Base-by-base conservation (phyloP, 1,140 invertebrate species). In the Zaprionus davidi region DNA sequence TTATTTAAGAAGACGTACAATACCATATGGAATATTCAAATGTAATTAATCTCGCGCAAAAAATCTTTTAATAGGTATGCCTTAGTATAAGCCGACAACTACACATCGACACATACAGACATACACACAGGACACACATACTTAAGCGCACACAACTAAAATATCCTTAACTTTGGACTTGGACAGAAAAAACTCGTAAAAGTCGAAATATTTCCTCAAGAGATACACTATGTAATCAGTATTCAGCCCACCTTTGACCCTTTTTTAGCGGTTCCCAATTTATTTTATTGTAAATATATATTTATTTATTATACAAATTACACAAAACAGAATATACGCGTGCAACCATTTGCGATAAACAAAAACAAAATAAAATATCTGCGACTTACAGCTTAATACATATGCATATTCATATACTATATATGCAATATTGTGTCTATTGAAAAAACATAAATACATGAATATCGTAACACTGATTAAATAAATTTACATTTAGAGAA, bases 51-150 rank as follows among this genome's bases (percentile, higher is more conserved):
- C 75, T 87, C 78, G 85, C 85, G 82, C 85, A 90, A 90, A 90
- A 91, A 91, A 91, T 91, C 90, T 91, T 91, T 91, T 74, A 83
- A 81, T 91, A 87, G 90, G 90, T 91, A 91, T 91, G 90, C 82
- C 82, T 76, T 77, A 81, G 68, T 70, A 49, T 80, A 57, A 70
- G 46, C 64, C 59, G 60, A 68, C 6, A 17, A 17, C n/a, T 38
- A 15, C 46, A 68, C 59, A 68, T 64, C 53, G 24, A 71, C 31
- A 78, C 59, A 75, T 51, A 67, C 62, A 79, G 5, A 22, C 26
- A 70, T 20, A 76, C 36, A 59, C 38, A 80, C 55, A 59, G 60
- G 26, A 76, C 31, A 53, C 56, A 36, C 41, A 63, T 20, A 62
- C 31, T 55, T 5, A 72, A 11, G 12, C 22, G 71, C 31, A 46